These are phyloP conservation scores for Sebastes cheni DNA, from an alignment of 2,797 vertebrate species.

Conservation along the genomic window DNA sequence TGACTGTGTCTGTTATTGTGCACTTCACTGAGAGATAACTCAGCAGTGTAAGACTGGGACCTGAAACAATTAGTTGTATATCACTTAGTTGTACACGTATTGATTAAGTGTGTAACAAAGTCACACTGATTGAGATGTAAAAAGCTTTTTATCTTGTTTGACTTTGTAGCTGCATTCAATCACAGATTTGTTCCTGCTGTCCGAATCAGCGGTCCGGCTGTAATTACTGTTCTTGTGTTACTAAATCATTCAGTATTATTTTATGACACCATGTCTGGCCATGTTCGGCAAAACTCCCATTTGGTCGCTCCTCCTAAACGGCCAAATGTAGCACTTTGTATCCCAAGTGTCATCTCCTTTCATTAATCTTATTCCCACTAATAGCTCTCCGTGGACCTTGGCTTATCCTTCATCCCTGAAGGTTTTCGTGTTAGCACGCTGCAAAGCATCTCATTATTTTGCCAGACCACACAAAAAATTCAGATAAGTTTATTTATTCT, in stretches of 20 bases:
- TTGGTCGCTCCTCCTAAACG: conserved; percentile 1
- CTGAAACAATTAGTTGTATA: neutral
- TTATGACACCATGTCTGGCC: conserved; percentile 14
- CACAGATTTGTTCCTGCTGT: neutral
- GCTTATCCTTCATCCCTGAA: conserved; percentile 43
- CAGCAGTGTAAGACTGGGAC: neutral
- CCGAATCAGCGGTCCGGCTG: neutral
- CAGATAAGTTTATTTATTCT: neutral
- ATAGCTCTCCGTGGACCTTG: conserved; percentile 50
- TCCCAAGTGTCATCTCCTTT: conserved; percentile 39
- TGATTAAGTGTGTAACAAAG: neutral
- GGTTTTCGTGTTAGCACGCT: neutral
- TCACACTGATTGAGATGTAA: neutral
- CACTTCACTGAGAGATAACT: conserved; percentile 11
- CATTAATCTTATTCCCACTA: conserved; percentile 58
- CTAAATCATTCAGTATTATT: conserved; percentile 39
- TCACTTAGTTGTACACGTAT: neutral
- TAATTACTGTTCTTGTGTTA: conserved; percentile 11
- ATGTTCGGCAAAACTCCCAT: conserved; percentile 12
- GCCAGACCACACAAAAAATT: neutral
- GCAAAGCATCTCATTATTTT: neutral
- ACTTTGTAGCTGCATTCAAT: neutral
- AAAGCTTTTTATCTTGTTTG: neutral
- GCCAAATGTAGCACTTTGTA: conserved; percentile 27
- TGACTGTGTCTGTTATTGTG: conserved; percentile 22